Percentiles rank a stretch among this genome's conserved stretches.
Evolutionary conservation across 2,113 vertebrate species (phyloP).

Genomic region (Eonycteris spelaea): DNA sequence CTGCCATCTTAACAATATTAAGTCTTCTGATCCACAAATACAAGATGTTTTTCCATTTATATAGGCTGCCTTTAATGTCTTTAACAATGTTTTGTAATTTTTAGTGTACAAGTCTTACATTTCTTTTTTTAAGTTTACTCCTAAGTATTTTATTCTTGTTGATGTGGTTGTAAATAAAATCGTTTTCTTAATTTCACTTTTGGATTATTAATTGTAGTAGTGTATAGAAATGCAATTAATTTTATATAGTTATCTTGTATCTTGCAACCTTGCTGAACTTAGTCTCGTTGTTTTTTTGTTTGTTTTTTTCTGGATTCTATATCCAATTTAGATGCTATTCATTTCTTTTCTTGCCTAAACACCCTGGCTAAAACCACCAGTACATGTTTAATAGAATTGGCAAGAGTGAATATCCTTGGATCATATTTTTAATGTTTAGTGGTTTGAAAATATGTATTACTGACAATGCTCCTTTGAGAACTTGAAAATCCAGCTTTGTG

Average conservation of each 20-base stretch:
- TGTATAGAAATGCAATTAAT: neutral
- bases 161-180: neutral
- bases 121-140: constrained; percentile 7
- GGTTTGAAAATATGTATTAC: constrained; percentile 40
- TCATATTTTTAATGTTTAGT: constrained; percentile 28
- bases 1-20: neutral
- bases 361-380: neutral
- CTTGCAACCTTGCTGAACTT: neutral
- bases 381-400: neutral
- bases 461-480: constrained; percentile 11
- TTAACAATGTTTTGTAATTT: neutral
- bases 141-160: constrained; percentile 1
- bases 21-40: neutral
- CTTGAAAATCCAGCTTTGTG: constrained; percentile 27
- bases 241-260: neutral
- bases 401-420: neutral
- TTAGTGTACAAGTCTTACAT: neutral
- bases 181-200: neutral
- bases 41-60: neutral
- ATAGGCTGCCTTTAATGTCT: neutral
- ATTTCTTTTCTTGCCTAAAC: neutral
- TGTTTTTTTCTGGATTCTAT: neutral
- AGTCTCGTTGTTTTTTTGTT: neutral
- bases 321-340: neutral
- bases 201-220: neutral